Percentiles rank a stretch among this genome's conserved stretches.
Evolutionary conservation across 2,888 invertebrate species (phyloP).

Genomic region (Rhingia rostrata): DNA sequence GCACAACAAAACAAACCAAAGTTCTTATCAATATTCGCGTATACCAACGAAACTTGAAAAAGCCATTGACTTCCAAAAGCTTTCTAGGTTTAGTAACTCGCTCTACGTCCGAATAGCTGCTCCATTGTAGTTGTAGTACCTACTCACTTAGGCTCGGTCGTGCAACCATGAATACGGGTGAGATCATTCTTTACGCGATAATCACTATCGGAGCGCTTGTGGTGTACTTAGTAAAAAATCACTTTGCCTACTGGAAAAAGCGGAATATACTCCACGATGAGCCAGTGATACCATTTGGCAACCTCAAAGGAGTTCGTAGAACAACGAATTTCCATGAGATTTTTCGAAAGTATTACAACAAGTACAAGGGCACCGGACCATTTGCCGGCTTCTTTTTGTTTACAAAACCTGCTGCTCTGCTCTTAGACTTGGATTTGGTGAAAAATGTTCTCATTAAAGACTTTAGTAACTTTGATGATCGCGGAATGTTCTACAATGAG

Average conservation of each 20-base stretch:
- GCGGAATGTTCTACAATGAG: constrained; percentile 79
- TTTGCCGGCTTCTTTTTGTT: constrained; percentile 80
- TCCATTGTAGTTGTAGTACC: constrained; percentile 29
- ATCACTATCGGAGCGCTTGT: constrained; percentile 17
- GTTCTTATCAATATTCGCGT: too few species aligned
- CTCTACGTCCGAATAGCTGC: not conserved
- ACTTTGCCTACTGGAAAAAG: constrained; percentile 75
- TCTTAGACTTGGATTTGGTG: constrained; percentile 80
- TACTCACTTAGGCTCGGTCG: constrained; percentile 10
- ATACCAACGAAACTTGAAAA: too few species aligned
- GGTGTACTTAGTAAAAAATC: constrained; percentile 23
- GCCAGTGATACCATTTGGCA: constrained; percentile 77
- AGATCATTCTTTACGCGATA: constrained; percentile 7
- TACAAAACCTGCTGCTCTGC: constrained; percentile 77
- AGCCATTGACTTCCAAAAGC: too few species aligned
- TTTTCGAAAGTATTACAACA: constrained; percentile 77
- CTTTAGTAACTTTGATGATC: constrained; percentile 79
- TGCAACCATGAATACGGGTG: constrained; percentile 15
- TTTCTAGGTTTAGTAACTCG: not conserved
- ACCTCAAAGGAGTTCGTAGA: constrained; percentile 65
- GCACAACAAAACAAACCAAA: too few species aligned
- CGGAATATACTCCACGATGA: constrained; percentile 76
- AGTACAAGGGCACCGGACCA: constrained; percentile 77
- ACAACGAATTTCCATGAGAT: constrained; percentile 76
- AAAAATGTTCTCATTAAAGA: constrained; percentile 79